A percentile compares a stretch with the other conserved stretches of the same genome.
These are phyloP conservation scores for Cataglyphis rosenhaueri DNA, from an alignment of 2,888 invertebrate genomes.

Conservation along the genomic window DNA sequence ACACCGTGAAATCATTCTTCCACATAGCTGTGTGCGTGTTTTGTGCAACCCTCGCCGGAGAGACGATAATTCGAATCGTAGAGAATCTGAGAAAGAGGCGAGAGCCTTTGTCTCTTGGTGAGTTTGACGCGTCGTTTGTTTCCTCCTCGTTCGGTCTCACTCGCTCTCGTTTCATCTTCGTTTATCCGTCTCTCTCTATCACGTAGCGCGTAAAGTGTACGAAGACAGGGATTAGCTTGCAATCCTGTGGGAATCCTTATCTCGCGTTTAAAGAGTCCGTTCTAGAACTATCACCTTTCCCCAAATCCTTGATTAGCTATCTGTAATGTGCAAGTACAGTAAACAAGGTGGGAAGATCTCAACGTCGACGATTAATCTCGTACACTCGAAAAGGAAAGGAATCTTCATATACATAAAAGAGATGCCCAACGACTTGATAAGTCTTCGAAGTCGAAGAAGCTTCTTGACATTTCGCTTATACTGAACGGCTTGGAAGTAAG, in stretches of 20 bases:
- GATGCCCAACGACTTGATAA: slow-evolving; percentile 92
- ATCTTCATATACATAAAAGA: slow-evolving; percentile 95
- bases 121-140: background rate
- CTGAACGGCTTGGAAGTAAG: slow-evolving; percentile 74
- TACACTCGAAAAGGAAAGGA: slow-evolving; percentile 95
- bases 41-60: slow-evolving; percentile 25
- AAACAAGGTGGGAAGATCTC: slow-evolving; percentile 81
- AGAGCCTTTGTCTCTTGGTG: slow-evolving; percentile 32
- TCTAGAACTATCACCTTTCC: slow-evolving; percentile 37
- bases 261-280: background rate
- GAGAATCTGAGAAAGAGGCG: background rate
- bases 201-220: background rate
- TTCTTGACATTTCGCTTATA: slow-evolving; percentile 80
- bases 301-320: slow-evolving; percentile 72
- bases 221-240: background rate
- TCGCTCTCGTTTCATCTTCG: background rate
- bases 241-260: background rate
- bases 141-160: background rate
- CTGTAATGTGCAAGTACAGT: slow-evolving; percentile 84
- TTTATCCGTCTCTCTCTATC: background rate
- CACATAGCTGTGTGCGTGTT: background rate
- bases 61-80: slow-evolving; percentile 7
- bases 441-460: slow-evolving; percentile 79
- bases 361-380: slow-evolving; percentile 88
- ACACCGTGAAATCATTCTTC: background rate